phyloP scores from a whole-genome alignment of 2,797 vertebrate genomes.

The Lutjanus argentimaculatus region DNA sequence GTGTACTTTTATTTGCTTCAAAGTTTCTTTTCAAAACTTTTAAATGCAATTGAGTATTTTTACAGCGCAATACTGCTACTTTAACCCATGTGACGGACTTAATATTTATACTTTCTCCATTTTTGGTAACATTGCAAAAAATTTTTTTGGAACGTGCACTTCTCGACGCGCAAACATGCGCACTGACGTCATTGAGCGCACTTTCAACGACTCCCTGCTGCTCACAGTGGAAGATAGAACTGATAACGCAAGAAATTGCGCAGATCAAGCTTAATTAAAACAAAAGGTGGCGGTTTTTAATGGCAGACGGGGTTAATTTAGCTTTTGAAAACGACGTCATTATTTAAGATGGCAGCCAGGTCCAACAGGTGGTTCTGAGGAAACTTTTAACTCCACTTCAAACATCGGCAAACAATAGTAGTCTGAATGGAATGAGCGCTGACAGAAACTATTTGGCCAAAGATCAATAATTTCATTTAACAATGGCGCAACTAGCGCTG shows the following conservation, averaged over 20 bases:
- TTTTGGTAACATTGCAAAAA: not conserved
- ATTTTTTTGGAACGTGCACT: not conserved
- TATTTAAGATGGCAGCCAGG: not conserved
- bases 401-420: slow-evolving; percentile 22
- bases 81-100: not conserved
- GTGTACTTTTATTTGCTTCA: not conserved
- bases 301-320: rapidly evolving
- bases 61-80: not conserved
- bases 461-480: slow-evolving; percentile 37
- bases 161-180: slow-evolving; percentile 18
- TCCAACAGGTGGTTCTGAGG: slow-evolving; percentile 68
- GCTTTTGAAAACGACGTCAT: slow-evolving; percentile 10
- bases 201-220: not conserved
- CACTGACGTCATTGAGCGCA: slow-evolving; percentile 47
- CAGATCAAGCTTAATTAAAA: not conserved
- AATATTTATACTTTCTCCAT: not conserved
- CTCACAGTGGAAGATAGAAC: not conserved
- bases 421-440: not conserved
- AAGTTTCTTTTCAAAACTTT: not conserved
- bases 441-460: slow-evolving; percentile 33
- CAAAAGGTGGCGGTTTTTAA: not conserved
- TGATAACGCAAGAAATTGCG: not conserved
- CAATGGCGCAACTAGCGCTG: slow-evolving; percentile 13
- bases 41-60: not conserved
- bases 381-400: slow-evolving; percentile 36